Evolutionary conservation across 2,888 invertebrate species (phyloP), one percentile per base, ranked within the genome.

Genomic region (Sympetrum striolatum): DNA sequence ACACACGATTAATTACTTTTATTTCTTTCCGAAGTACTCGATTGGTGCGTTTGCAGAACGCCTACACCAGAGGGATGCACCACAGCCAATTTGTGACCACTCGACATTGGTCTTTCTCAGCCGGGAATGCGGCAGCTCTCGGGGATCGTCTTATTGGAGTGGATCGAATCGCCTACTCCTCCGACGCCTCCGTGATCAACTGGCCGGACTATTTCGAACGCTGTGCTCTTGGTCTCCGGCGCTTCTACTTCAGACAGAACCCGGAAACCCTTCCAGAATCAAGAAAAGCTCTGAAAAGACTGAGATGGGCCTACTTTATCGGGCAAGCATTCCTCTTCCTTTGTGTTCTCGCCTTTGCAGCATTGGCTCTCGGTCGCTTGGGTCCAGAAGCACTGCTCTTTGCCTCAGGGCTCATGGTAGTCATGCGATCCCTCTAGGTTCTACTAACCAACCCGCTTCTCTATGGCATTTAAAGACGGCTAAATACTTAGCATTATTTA

Each of bases 131-230:
- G 53, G 91, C 93, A n/a, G 92, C 92, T 37, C 92, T 94, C 25
- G 92, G 92, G 90, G 92, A 93, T 22, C 92, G 92, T 35, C 92
- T 94, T 91, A 92, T 92, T 60, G 92, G 91, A 1, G 92, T 92
- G 80, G 94, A 93, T 91, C 92, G 92, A 91, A 92, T 93, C 92
- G 92, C 92, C 58, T 95, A 94, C 92, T 94, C 94, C 91, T 95
- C 95, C 92, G 94, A 95, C 91, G 93, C 95, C 2, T 93, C 93
- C 25, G 92, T 93, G 91, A 93, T 95, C 73, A 92, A 95, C 91
- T 95, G 95, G 95, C 93, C 93, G 22, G 92, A 93, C 3, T 95
- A 95, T 92, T 93, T 95, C 91, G 94, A 94, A 92, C 93, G 93
- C 91, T 95, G 95, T 92, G 94, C 95, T 53, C 92, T 95, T 91